These are phyloP conservation scores for Cyprinodon variegatus DNA, from an alignment of 2,113 vertebrate species.

Conservation along the genomic window DNA sequence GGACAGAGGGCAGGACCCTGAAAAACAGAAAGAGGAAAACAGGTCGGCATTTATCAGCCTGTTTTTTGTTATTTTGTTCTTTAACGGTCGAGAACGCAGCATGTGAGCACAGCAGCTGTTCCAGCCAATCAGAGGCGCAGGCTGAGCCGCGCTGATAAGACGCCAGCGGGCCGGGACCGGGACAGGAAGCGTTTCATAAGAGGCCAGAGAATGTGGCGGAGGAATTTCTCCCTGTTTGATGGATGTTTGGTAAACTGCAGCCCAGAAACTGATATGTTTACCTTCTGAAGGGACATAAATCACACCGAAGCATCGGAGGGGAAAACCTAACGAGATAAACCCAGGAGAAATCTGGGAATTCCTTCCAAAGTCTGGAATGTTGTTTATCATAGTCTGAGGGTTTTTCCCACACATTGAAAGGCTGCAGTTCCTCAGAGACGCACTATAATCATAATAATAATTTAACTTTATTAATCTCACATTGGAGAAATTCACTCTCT, in stretches of 20 bases:
- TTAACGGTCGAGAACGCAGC: constrained; percentile 25
- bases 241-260: constrained; percentile 14
- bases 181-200: constrained; percentile 63
- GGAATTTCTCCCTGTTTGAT: constrained; percentile 31
- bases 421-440: neutral
- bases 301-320: neutral
- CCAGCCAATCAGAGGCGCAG: constrained; percentile 18
- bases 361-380: neutral
- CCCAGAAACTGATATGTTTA: constrained; percentile 12
- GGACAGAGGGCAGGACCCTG: constrained; percentile 10
- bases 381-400: neutral
- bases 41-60: constrained; percentile 55
- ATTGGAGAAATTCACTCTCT: no score
- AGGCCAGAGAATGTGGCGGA: constrained; percentile 23
- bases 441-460: no score
- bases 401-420: neutral
- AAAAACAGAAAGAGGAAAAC: constrained; percentile 61
- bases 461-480: no score
- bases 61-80: constrained; percentile 71
- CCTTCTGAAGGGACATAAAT: neutral
- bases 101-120: constrained; percentile 10
- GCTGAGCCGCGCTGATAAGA: constrained; percentile 60
- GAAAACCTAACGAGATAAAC: neutral
- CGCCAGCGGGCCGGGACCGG: neutral
- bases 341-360: neutral